phyloP scores from a whole-genome alignment of 2,888 invertebrate genomes.

The Heteromyza rotundicornis region DNA sequence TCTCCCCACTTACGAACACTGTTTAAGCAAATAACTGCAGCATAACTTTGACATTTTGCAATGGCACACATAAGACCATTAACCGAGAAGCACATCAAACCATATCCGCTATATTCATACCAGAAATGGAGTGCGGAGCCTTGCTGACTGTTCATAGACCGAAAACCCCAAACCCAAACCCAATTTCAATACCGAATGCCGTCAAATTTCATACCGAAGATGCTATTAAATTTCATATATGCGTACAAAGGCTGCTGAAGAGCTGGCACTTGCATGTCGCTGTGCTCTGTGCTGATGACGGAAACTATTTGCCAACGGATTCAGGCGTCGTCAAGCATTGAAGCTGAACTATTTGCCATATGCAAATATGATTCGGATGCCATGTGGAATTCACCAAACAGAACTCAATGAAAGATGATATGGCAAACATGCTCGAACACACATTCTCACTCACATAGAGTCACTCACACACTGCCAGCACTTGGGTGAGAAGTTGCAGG shows the following conservation, averaged over 20 bases:
- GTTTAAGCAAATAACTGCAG: background rate
- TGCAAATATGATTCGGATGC: conserved; percentile 13
- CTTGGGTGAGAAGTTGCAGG: no score
- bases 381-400: background rate
- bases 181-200: no score
- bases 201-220: background rate
- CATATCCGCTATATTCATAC: conserved; percentile 7
- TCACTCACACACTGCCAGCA: no score
- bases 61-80: conserved; percentile 33
- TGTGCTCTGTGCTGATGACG: background rate
- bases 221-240: background rate
- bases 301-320: conserved; percentile 11
- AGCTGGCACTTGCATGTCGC: background rate
- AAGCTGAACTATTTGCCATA: background rate
- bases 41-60: conserved; percentile 32
- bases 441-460: no score
- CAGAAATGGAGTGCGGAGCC: conserved; percentile 35
- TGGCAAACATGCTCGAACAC: no score
- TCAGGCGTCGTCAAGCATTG: background rate
- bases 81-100: no score
- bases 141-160: no score
- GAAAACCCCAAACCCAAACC: no score
- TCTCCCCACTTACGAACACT: no score
- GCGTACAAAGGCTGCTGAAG: conserved; percentile 6
- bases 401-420: no score